Evolutionary conservation across 1,140 invertebrate species (phyloP), one percentile per base, ranked within the genome.

Genomic region (Sycobia sp.): DNA sequence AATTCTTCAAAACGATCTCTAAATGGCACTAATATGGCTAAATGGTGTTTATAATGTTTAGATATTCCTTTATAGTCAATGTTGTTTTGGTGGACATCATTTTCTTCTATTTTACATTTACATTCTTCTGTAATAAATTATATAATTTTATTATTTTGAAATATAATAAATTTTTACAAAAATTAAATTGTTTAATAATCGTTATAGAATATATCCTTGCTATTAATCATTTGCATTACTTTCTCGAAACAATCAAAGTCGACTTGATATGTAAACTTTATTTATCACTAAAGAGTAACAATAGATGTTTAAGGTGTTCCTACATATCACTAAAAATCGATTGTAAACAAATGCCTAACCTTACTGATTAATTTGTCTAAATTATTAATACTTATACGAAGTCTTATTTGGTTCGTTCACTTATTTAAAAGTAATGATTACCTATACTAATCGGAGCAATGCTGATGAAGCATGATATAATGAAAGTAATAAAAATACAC

Each of bases 1-100:
- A 99, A 83, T 79, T 99, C 97, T 72, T 98, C 94, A 80, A 97
- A 97, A 62, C 97, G 84, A 79, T 99, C 94, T 74, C 95, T 84
- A 82, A 92, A 98, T 69, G 96, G 96, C 55, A 98, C 91, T 65
- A 98, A 82, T 58, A 98, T 83, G 55, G 93, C 94, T 69, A 97
- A 78, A 67, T 77, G 82, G 69, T 87, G 85, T 39, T 68, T 62
- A 22, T 1, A 65, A 66, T 55, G 67, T 71, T 61, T 68, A 41
- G 11, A 51, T n/a, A 23, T 20, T 58, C 29, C 62, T 69, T 38
- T 61, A 7, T 32, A 11, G 50, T 43, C 23, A 11, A 53, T 36
- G 60, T 66, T 60, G 51, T 23, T 57, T 43, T 53, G 60, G 56
- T 29, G 61, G 57, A n/a, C 58, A 53, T 66, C 47, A 50, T 14